Base-by-base conservation (phyloP, 2,888 invertebrate species). In the Xestia rhomboidea region DNA sequence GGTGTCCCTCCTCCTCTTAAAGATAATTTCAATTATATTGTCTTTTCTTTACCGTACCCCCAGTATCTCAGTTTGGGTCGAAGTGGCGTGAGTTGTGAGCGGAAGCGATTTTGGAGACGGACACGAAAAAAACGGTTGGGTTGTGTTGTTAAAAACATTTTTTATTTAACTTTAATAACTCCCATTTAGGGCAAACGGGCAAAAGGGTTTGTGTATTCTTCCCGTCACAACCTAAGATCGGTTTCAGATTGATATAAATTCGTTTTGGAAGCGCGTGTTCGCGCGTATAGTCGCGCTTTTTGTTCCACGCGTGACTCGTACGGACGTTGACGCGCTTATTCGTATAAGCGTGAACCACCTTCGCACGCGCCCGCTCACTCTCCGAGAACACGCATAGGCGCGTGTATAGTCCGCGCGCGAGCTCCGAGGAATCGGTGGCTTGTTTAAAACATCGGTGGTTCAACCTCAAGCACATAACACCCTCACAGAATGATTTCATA, bases 21-120 rank as follows among this genome's bases (percentile, higher is more conserved):
- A 78, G 74, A 84, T 84, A 86, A 84, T 86, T 84, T 79, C 70
- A 86, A 86, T 86, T 79, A 86, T 70, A 71, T 76, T 72, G 51
- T 82, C 57, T 79, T 44, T 72, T 18, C 44, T 34, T 15, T 60
- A 38, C 11, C 69, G 18, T n/a, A 13, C 27, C 64, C 64, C 0
- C 15, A 73, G 76, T 66, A 44, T 76, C 81, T 76, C 54, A 41
- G 66, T 68, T 62, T 49, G 67, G 54, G 70, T 30, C 21, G 18
- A 4, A 0, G 8, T 2, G 49, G 60, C 15, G 8, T 21, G 51
- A 68, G 54, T 0, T 1, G 0, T 2, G 0, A 70, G 87, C 62
- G 24, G 2, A 0, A 77, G 83, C 83, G 81, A 67, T 30, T 77
- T 68, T 46, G 0, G 21, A 5, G 10, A 11, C 5, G 5, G 38